phyloP scores from a whole-genome alignment of 2,888 invertebrate genomes.

The Pristionchus japonicus region DNA sequence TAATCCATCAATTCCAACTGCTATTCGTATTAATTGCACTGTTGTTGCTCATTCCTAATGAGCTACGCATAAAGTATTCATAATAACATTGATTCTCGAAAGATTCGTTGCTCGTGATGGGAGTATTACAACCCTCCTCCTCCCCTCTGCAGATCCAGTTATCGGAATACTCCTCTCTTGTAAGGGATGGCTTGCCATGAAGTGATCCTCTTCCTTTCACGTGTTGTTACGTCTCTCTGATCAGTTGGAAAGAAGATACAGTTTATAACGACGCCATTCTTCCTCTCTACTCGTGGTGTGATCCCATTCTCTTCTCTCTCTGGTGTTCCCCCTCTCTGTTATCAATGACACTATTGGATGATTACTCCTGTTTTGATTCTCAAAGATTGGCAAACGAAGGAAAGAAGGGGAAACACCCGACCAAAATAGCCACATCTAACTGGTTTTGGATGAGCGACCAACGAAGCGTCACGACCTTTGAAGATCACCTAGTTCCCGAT shows the following conservation, averaged over 20 bases:
- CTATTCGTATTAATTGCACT: slow-evolving; percentile 13
- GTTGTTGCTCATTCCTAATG: neutral
- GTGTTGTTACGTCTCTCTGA: no score
- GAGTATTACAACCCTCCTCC: neutral
- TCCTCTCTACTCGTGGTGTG: neutral
- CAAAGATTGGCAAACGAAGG: slow-evolving; percentile 17
- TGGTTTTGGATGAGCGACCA: slow-evolving; percentile 19
- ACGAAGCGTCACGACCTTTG: neutral
- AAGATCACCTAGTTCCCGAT: neutral
- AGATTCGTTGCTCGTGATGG: neutral
- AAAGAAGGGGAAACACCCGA: neutral
- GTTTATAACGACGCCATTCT: no score
- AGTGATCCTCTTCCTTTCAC: no score
- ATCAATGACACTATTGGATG: neutral
- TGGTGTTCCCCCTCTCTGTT: neutral
- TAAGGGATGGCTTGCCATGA: no score
- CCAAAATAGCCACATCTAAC: neutral
- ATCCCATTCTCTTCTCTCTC: neutral
- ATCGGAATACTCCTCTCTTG: slow-evolving; percentile 9
- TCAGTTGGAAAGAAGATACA: no score
- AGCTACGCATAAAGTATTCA: neutral
- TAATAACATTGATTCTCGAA: neutral
- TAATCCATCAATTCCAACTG: slow-evolving; percentile 7
- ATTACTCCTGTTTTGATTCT: slow-evolving; percentile 34
- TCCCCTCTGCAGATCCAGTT: slow-evolving; percentile 20